These are phyloP conservation scores for Pleuronectes platessa DNA, from an alignment of 2,113 vertebrate species.

Conservation along the genomic window DNA sequence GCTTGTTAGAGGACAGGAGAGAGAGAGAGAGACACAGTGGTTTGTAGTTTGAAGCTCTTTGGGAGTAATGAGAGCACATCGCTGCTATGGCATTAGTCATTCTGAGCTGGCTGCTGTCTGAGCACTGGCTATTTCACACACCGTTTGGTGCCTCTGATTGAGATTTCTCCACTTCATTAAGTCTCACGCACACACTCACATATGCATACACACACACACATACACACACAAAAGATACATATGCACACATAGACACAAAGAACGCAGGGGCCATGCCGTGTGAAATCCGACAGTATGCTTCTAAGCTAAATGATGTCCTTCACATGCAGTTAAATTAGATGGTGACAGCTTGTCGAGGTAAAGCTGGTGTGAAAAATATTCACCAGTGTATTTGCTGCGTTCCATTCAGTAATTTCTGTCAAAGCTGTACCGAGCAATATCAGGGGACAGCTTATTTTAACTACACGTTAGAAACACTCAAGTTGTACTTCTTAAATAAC, in stretches of 20 bases:
- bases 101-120: conserved; percentile 49
- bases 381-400: neutral
- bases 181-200: conserved; percentile 3
- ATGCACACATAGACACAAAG: neutral
- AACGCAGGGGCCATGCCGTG: neutral
- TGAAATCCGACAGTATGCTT: conserved; percentile 9
- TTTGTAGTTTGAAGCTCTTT: conserved; percentile 13
- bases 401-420: neutral
- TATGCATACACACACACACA: neutral
- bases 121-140: conserved; percentile 69
- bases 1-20: conserved; percentile 18
- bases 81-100: conserved; percentile 53
- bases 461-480: neutral
- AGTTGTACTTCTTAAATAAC: neutral
- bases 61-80: conserved; percentile 46
- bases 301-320: conserved; percentile 5
- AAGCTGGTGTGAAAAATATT: conserved; percentile 6
- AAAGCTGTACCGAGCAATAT: neutral
- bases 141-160: conserved; percentile 60
- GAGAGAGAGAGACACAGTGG: conserved; percentile 22
- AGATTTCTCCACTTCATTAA: conserved; percentile 59
- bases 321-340: conserved; percentile 12
- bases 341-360: conserved; percentile 6
- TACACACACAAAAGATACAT: too few species aligned
- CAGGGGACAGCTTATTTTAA: neutral